A percentile compares a stretch with the other conserved stretches of the same genome.
phyloP scores from a whole-genome alignment of 1,140 invertebrate species.

The Fopius arisanus region DNA sequence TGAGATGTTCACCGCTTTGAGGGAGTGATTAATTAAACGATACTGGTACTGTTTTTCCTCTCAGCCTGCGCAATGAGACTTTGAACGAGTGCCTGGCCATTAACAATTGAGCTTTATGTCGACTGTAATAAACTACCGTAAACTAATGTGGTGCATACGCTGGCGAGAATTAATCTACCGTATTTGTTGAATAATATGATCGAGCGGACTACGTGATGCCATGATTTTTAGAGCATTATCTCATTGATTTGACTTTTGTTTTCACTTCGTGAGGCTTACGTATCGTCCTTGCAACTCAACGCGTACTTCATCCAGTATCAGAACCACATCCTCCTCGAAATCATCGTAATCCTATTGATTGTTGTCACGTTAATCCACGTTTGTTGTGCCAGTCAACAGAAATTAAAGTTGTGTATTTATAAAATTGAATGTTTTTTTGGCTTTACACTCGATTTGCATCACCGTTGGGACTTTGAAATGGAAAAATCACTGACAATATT shows the following conservation, averaged over 20 bases:
- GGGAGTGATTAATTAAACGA: background rate
- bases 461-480: background rate
- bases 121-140: conserved; percentile 8
- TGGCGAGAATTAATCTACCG: background rate
- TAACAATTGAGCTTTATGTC: conserved; percentile 1
- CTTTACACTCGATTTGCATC: too few relatives aligned
- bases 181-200: background rate
- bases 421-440: background rate
- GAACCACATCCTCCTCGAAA: conserved; percentile 57
- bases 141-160: background rate
- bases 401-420: conserved; percentile 8
- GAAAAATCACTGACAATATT: background rate
- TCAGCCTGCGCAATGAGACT: background rate
- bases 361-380: conserved; percentile 49
- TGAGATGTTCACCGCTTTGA: background rate
- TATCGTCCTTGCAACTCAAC: conserved; percentile 59
- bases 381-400: conserved; percentile 7
- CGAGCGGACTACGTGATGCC: conserved; percentile 2
- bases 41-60: background rate
- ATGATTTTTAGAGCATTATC: background rate
- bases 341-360: conserved; percentile 60
- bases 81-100: background rate
- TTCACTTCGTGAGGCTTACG: conserved; percentile 51
- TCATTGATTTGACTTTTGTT: background rate
- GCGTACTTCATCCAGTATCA: conserved; percentile 58